Conservation (phyloP, 2,113 vertebrate genomes). For the Lagopus muta region DNA sequence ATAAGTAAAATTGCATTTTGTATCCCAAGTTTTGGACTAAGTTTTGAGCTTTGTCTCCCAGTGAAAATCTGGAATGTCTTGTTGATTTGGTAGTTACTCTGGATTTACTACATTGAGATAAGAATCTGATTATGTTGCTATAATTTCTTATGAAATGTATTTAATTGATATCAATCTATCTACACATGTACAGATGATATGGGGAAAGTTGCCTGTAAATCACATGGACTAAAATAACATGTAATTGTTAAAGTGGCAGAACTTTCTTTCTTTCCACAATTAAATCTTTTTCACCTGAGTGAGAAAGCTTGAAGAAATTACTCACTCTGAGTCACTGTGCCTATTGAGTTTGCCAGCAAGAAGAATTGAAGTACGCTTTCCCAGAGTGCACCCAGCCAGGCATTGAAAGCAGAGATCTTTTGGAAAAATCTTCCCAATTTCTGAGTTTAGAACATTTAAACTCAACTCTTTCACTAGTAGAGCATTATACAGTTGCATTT, state of each 20-base stretch:
- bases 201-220: neutral
- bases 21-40: neutral
- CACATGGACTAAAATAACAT: neutral
- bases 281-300: neutral
- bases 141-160: neutral
- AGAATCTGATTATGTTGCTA: neutral
- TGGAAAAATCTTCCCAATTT: neutral
- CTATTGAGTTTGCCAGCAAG: neutral
- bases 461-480: neutral
- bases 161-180: neutral
- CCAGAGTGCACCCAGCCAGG: neutral
- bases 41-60: neutral
- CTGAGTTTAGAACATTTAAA: neutral
- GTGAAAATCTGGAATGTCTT: neutral
- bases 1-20: neutral
- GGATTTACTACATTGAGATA: neutral
- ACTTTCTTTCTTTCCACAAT: neutral
- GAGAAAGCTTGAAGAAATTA: neutral
- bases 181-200: rapidly evolving
- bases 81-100: neutral
- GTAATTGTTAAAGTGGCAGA: neutral
- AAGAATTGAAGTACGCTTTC: neutral
- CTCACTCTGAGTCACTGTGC: neutral
- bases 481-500: neutral
- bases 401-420: neutral